Percentiles rank a stretch among this genome's conserved stretches.
Conservation (phyloP, 1,140 invertebrate species). For the Daktulosphaira vitifoliae region DNA sequence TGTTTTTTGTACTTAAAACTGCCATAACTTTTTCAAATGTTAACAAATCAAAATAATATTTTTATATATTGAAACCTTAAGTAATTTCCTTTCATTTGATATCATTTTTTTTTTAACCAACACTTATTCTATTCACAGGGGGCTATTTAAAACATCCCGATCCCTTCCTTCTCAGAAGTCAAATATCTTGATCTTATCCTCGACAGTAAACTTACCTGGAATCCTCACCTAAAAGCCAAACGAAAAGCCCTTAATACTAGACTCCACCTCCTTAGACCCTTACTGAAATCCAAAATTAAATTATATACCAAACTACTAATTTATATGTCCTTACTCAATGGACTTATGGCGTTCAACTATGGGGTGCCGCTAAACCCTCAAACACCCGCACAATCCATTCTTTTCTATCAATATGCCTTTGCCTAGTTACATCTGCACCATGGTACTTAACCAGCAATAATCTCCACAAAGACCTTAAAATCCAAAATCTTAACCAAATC, state of each 20-base stretch:
- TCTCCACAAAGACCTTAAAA: slow-evolving; percentile 1
- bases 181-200: neutral
- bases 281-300: neutral
- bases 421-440: neutral
- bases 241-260: neutral
- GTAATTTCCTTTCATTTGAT: too few species aligned
- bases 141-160: neutral
- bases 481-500: neutral
- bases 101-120: too few species aligned
- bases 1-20: too few species aligned
- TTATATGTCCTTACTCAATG: too few species aligned
- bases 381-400: neutral
- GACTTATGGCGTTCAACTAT: neutral
- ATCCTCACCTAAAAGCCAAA: neutral
- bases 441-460: neutral
- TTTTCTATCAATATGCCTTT: neutral
- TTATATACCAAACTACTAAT: neutral
- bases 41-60: too few species aligned
- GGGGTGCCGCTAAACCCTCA: neutral
- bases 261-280: neutral
- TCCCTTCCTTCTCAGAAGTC: neutral
- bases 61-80: too few species aligned
- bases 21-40: too few species aligned
- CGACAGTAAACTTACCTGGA: neutral
- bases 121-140: too few species aligned